Base-by-base conservation (phyloP, 2,797 vertebrate species). In the Argyrosomus regius region DNA sequence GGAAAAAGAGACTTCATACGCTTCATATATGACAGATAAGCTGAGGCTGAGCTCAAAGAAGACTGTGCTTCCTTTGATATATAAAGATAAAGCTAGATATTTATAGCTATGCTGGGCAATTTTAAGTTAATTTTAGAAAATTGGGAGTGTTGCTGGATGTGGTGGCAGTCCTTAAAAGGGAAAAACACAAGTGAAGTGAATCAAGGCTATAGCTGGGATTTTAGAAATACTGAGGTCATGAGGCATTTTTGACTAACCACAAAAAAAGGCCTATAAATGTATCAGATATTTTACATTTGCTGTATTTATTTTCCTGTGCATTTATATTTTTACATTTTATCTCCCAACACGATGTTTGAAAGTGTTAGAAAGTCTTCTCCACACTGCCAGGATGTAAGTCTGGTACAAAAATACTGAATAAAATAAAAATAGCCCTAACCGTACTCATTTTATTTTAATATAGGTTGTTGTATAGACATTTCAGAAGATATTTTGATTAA, bases 1-100 rank as follows among this genome's bases (percentile, higher is more conserved):
- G 80, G 79, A 77, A 84, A 90, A 84, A 77, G n/a, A 84, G 75
- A 79, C 80, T 85, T 84, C 5, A 53, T 80, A 65, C 0, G 12
- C 68, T 17, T 88, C 43, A 26, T 56, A 66, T 41, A 67, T 78
- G 39, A 69, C 41, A 69, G 39, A 82, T 73, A 74, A 56, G 65
- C 78, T 53, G n/a, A 78, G 59, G 63, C 13, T 60, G 45, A 59
- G n/a, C 46, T 78, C 43, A 35, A 71, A 75, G 39, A 24, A 10
- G 52, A 35, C 31, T 24, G 31, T 20, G 39, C 41, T 24, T 63
- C 46, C 18, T 64, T 57, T 58, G 45, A 61, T 41, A 63, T 49
- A 77, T 70, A 20, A 3, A 17, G 24, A 74, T 76, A 62, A 75
- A 83, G 72, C 39, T 22, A 22, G 22, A 78, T 67, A 73, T 82